Evolutionary conservation across 2,888 invertebrate species (phyloP), one percentile per base, ranked within the genome.

Genomic region (Cistogaster globosa): DNA sequence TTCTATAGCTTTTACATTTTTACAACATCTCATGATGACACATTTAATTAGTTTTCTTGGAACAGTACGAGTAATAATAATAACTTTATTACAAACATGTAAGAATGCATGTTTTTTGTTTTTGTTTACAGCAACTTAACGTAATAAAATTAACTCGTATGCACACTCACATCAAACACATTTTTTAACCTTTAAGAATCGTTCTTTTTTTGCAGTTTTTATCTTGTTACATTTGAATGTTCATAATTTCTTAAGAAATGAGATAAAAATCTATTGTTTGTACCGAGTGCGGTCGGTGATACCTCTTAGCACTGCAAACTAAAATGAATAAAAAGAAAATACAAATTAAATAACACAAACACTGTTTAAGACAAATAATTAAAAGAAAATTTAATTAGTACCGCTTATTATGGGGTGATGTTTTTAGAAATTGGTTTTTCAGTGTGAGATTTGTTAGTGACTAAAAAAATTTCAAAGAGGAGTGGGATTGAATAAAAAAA

Each of bases 221-320:
- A 1, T 57, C 14, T 55, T 42, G 26, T 62, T n/a, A 55, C 53
- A 62, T 60, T 68, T 77, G 60, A 60, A 77, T 62, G 62, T 68
- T 62, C 16, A 62, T 63, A 78, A 63, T 62, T 78, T 71, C 69
- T 62, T 71, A 55, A 60, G 69, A 71, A 78, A 55, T 78, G 45
- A 63, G 69, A 78, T 78, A 71, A 71, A 69, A 48, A 78, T 78
- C 69, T 58, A 18, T 58, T 71, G 58, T 69, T 69, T 9, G 16
- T 26, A 53, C 1, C 51, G 42, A 62, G 38, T 58, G 48, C n/a
- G 14, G 0, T 45, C n/a, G 16, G 18, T 42, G 16, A 32, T 7
- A 32, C 6, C 3, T 20, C 18, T 53, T 20, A 51, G 22, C 36
- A 58, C 51, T 4, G 18, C 12, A 36, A 58, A 5, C 22, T n/a